These are phyloP conservation scores for Rapana venosa DNA, from an alignment of 2,888 invertebrate species.

Conservation along the genomic window DNA sequence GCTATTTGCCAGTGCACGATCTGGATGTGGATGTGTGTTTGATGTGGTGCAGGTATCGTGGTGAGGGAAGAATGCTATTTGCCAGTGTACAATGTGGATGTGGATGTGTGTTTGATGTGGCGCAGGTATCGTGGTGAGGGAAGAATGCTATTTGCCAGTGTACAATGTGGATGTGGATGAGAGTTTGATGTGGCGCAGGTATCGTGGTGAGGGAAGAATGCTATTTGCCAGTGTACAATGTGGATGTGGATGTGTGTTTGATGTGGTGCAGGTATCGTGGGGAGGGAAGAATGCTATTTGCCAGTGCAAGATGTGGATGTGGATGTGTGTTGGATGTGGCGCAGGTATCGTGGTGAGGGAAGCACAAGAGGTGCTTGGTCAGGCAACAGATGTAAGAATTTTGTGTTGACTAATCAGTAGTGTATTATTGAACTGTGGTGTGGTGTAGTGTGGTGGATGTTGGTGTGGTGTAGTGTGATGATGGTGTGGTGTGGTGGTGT, in stretches of 20 bases:
- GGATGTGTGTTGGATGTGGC: background rate
- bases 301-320: no score
- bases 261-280: conserved; percentile 64
- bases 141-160: conserved; percentile 51
- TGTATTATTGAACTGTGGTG: no score
- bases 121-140: conserved; percentile 69
- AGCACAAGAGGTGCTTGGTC: conserved; percentile 69
- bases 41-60: background rate
- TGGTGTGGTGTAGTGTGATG: no score
- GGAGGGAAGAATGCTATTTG: conserved; percentile 70
- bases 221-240: background rate
- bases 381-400: conserved; percentile 64
- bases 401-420: no score
- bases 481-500: no score
- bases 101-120: background rate
- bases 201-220: conserved; percentile 67
- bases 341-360: conserved; percentile 70
- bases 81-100: background rate
- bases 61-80: background rate
- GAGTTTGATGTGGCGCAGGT: conserved; percentile 54
- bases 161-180: background rate
- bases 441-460: no score
- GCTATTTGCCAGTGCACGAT: no score
- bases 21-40: no score
- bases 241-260: background rate